These are phyloP conservation scores for Pollenia amentaria DNA, from an alignment of 2,888 invertebrate species.

Conservation along the genomic window DNA sequence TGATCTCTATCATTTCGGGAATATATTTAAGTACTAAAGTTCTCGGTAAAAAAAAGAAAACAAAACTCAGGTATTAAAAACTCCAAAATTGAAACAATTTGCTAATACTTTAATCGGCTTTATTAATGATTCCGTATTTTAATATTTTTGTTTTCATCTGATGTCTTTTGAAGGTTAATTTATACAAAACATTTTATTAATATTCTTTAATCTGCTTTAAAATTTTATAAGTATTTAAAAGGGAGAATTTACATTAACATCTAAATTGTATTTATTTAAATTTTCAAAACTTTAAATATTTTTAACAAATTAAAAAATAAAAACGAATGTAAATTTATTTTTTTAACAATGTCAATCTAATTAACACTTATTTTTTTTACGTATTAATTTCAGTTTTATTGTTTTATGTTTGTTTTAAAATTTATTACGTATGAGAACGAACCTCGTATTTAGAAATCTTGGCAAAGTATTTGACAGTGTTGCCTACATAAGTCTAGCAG, in stretches of 20 bases:
- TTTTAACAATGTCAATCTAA: conserved; percentile 47
- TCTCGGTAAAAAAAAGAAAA: neutral
- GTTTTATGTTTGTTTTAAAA: neutral
- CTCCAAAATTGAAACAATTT: conserved; percentile 2
- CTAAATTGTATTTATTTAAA: neutral
- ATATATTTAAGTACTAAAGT: neutral
- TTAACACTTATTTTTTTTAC: conserved; percentile 41
- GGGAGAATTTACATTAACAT: too few species aligned
- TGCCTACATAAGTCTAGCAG: conserved; percentile 38
- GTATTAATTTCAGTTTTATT: neutral
- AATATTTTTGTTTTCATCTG: neutral
- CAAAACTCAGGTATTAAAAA: neutral
- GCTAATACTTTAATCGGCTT: conserved; percentile 36
- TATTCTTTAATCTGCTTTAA: conserved; percentile 2
- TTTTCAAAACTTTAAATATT: neutral
- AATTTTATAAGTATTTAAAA: neutral
- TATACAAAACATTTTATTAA: neutral
- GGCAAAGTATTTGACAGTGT: conserved; percentile 29
- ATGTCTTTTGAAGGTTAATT: neutral
- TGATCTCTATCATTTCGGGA: neutral
- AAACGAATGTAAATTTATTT: neutral
- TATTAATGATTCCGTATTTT: neutral
- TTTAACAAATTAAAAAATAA: neutral
- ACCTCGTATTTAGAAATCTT: conserved; percentile 5
- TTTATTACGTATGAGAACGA: neutral